Percentiles rank a stretch among this genome's conserved stretches.
phyloP scores from a whole-genome alignment of 2,113 vertebrate species.

The Callopanchax toddi region DNA sequence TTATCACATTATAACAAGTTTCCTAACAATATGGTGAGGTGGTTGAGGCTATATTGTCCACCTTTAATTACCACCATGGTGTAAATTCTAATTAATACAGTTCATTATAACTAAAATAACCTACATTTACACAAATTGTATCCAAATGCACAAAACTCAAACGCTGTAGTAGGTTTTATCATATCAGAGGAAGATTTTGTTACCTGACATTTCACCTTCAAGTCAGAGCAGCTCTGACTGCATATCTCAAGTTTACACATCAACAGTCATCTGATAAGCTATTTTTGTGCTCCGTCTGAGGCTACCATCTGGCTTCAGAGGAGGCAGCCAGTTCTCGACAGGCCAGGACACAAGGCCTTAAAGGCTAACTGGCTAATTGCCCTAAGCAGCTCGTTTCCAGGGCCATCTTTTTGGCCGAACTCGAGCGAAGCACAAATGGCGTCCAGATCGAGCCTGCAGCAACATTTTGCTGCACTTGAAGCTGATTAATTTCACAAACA shows the following conservation, averaged over 20 bases:
- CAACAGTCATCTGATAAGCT: conserved; percentile 48
- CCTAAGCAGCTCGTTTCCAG: conserved; percentile 53
- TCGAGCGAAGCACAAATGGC: conserved; percentile 53
- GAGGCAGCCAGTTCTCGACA: conserved; percentile 64
- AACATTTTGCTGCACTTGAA: conserved; percentile 62
- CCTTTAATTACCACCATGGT: no score
- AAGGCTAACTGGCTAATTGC: conserved; percentile 75
- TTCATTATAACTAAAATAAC: no score
- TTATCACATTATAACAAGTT: no score
- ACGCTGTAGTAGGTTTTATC: no score
- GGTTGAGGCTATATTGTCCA: no score
- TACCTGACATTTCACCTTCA: conserved; percentile 50
- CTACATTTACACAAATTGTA: no score
- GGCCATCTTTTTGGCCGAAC: conserved; percentile 54
- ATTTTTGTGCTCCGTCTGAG: conserved; percentile 60
- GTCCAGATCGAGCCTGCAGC: conserved; percentile 40
- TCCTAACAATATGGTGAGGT: no score
- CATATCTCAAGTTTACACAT: no score
- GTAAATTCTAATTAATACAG: no score
- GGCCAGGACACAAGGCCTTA: conserved; percentile 68
- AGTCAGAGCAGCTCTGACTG: conserved; percentile 26
- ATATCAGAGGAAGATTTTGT: neutral
- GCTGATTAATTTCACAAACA: conserved; percentile 67
- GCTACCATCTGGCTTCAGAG: conserved; percentile 70
- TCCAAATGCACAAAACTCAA: no score